phyloP scores from a whole-genome alignment of 1,140 invertebrate genomes.

The Hetaerina americana region DNA sequence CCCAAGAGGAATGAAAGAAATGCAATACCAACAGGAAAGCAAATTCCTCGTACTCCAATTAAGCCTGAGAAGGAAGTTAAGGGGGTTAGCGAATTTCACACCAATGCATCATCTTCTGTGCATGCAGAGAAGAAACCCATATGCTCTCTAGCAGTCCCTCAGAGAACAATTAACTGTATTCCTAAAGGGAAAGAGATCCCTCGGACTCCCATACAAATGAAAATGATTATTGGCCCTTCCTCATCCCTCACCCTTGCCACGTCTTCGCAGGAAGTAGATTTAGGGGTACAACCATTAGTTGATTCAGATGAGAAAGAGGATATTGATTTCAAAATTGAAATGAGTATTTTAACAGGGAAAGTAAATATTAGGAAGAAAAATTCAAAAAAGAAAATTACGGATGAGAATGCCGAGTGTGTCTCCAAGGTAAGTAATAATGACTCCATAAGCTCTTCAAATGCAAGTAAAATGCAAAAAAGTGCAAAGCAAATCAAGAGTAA shows the following conservation, averaged over 20 bases:
- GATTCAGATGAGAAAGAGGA: neutral
- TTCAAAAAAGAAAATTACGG: too few species aligned
- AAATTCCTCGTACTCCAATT: neutral
- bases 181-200: neutral
- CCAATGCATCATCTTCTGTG: neutral
- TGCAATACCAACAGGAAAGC: neutral
- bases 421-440: too few species aligned
- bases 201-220: neutral
- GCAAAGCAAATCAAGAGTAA: too few species aligned
- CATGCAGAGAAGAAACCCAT: neutral
- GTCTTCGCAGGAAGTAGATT: neutral
- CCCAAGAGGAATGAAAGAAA: neutral
- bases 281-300: neutral
- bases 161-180: neutral
- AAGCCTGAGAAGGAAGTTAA: neutral
- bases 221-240: neutral
- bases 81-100: neutral
- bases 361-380: too few species aligned
- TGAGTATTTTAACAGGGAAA: too few species aligned
- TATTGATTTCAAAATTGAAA: neutral
- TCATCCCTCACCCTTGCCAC: neutral
- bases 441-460: too few species aligned
- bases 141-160: too few species aligned
- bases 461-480: too few species aligned
- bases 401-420: too few species aligned